A percentile compares a stretch with the other conserved stretches of the same genome.
These are phyloP conservation scores for Dendrocincla fuliginosa DNA, from an alignment of 2,797 vertebrate genomes.

Conservation along the genomic window DNA sequence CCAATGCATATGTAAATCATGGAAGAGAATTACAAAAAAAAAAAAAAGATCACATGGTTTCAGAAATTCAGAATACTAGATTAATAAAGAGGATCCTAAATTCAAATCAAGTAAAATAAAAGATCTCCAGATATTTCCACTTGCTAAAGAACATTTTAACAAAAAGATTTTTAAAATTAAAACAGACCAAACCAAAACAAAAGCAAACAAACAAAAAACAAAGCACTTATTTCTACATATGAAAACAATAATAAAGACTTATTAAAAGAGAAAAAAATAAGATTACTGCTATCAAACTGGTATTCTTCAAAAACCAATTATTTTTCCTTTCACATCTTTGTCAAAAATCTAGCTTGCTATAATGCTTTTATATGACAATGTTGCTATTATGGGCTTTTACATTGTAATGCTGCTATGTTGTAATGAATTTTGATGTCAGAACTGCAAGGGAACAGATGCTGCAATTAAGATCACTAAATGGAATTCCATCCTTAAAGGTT, in stretches of 20 bases:
- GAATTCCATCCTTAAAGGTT: neutral
- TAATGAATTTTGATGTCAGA: conserved; percentile 46
- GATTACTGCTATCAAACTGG: neutral
- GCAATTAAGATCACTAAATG: conserved; percentile 25
- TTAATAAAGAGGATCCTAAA: neutral
- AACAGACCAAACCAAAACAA: neutral
- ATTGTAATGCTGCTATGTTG: neutral
- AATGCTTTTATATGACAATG: neutral
- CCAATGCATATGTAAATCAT: neutral
- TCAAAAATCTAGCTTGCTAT: neutral
- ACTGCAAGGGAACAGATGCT: conserved; percentile 37
- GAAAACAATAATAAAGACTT: neutral
- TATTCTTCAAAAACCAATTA: neutral
- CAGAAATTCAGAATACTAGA: neutral
- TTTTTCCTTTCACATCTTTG: neutral
- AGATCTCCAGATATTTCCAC: neutral
- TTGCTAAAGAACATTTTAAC: neutral
- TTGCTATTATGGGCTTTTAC: conserved; percentile 1
- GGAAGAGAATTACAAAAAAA: neutral
- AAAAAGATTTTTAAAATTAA: neutral
- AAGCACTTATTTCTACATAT: neutral
- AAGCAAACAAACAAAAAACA: neutral
- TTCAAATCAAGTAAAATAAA: neutral
- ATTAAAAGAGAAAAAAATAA: neutral
- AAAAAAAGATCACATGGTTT: neutral